Percentiles rank a stretch among this genome's conserved stretches.
Conservation (phyloP, 2,113 vertebrate species). For the Tichodroma muraria region DNA sequence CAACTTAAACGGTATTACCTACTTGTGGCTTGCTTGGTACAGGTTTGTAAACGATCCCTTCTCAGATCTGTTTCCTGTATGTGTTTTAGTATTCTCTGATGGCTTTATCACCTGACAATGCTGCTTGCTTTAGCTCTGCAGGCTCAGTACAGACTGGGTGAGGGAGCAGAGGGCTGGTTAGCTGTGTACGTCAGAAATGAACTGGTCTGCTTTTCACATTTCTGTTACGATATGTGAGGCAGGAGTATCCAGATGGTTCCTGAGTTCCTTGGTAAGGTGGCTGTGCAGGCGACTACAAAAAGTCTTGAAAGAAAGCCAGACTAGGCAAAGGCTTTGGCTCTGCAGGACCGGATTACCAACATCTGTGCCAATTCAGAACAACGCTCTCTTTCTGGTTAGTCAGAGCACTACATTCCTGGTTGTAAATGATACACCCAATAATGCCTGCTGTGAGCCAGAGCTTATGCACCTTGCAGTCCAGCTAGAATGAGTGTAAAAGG, state of each 20-base stretch:
- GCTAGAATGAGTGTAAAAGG: neutral
- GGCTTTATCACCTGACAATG: neutral
- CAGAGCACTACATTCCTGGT: neutral
- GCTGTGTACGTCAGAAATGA: neutral
- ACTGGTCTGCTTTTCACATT: neutral
- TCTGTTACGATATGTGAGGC: neutral
- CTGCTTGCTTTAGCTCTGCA: neutral
- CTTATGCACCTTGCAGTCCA: neutral
- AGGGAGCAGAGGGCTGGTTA: neutral
- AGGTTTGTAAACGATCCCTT: neutral
- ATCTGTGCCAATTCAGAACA: constrained; percentile 18
- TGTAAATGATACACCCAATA: neutral
- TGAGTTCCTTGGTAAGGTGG: neutral
- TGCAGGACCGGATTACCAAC: neutral
- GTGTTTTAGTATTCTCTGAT: neutral
- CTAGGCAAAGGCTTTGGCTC: constrained; percentile 1
- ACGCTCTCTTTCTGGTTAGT: neutral
- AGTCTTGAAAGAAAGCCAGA: constrained; percentile 1
- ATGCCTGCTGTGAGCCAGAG: neutral
- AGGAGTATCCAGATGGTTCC: neutral
- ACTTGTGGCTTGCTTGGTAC: neutral
- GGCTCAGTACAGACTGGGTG: neutral
- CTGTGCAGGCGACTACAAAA: neutral
- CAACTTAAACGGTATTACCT: neutral
- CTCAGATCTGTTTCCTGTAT: neutral